Percentiles rank a stretch among this genome's conserved stretches.
phyloP scores from a whole-genome alignment of 2,797 vertebrate species.

The Smutsia temminckii region DNA sequence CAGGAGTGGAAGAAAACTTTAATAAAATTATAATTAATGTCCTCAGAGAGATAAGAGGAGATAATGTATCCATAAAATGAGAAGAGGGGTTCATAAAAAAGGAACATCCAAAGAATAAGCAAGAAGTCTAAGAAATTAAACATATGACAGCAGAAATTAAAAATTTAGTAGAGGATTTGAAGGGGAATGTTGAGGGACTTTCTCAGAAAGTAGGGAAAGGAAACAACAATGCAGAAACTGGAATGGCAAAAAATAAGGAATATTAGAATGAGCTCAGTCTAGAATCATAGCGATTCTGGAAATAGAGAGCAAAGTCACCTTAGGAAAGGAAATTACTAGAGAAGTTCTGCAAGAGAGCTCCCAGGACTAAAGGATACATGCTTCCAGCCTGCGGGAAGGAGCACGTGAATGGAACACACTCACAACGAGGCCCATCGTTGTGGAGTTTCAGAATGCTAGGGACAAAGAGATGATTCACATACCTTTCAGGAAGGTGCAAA shows the following conservation, averaged over 20 bases:
- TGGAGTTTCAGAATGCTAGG: not conserved
- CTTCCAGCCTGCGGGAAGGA: rapidly evolving
- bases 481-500: not conserved
- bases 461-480: not conserved
- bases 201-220: not conserved
- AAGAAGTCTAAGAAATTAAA: not conserved
- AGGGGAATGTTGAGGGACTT: not conserved
- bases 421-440: not conserved
- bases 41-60: slow-evolving; percentile 26
- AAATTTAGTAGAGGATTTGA: not conserved
- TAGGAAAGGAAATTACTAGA: not conserved
- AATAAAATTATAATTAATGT: slow-evolving; percentile 38
- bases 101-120: slow-evolving; percentile 8
- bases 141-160: not conserved
- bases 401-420: not conserved
- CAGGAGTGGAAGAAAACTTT: slow-evolving; percentile 2
- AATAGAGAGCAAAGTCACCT: not conserved
- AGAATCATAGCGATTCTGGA: not conserved
- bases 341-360: not conserved
- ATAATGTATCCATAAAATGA: not conserved
- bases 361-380: not conserved
- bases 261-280: not conserved
- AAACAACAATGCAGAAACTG: not conserved
- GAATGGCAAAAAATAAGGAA: not conserved
- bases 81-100: slow-evolving; percentile 28